phyloP scores from a whole-genome alignment of 2,797 vertebrate species.

The Tokudaia muenninki region DNA sequence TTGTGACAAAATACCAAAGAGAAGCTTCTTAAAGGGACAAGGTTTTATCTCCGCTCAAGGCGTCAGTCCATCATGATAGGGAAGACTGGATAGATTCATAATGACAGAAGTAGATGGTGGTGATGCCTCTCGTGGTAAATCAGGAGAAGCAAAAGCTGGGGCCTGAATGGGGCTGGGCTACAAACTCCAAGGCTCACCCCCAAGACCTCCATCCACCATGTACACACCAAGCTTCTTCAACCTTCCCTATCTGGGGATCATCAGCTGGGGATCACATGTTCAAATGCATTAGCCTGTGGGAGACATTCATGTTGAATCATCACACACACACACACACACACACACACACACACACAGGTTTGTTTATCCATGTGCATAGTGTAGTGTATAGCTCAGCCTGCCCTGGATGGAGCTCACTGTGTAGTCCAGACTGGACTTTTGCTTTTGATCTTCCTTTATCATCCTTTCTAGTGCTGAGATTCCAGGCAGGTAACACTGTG shows the following conservation, averaged over 20 bases:
- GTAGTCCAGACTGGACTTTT: neutral
- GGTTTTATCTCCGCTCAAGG: neutral
- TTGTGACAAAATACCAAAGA: neutral
- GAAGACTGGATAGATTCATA: neutral
- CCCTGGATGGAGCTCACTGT: neutral
- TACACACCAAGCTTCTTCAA: neutral
- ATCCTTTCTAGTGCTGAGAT: neutral
- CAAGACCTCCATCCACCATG: too few relatives aligned
- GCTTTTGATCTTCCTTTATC: neutral
- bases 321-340: too few relatives aligned
- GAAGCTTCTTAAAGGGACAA: neutral
- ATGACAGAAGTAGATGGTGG: neutral
- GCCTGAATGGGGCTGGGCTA: neutral
- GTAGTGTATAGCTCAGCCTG: neutral
- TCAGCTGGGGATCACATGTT: neutral
- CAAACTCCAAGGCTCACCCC: neutral
- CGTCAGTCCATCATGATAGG: neutral
- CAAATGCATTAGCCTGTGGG: neutral
- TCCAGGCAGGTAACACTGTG: neutral
- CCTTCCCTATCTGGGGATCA: too few relatives aligned
- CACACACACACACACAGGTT: neutral
- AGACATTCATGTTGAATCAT: neutral
- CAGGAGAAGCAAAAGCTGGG: neutral
- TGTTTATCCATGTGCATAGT: neutral
- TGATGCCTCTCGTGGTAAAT: neutral